Evolutionary conservation across 2,888 invertebrate genomes (phyloP), one percentile per base, ranked within the genome.

Genomic region (Glyphotaelius pellucidus): DNA sequence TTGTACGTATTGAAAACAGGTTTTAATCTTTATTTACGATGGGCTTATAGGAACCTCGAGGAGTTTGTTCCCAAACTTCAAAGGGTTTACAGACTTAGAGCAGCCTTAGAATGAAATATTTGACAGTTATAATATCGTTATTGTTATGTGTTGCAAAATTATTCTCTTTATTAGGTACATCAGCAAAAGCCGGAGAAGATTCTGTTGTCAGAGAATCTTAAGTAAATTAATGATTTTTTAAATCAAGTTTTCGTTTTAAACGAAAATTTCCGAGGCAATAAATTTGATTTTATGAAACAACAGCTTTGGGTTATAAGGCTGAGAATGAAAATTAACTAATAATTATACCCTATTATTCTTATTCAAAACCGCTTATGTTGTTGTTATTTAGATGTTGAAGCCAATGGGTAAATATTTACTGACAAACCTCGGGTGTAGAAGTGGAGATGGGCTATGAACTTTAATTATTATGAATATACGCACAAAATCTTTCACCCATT

Each of bases 21-120:
- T 84, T 67, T 42, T 90, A 90, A 90, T 90, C 90, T 84, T 90
- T 90, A 90, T 90, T 90, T 90, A 90, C 83, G 90, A 90, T 35
- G 67, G 84, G 90, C 84, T 90, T 90, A 84, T 67, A 52, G 31
- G 52, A 52, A 83, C 67, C 84, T 90, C 84, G 67, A 90, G 90
- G 84, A 84, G 84, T 90, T 90, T 90, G 83, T 84, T 90, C 84
- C 90, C n/a, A 90, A 90, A 83, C 38, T 83, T 47, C 42, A 84
- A 90, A 84, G 90, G 90, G 83, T 90, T 90, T 81, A 90, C 11
- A 25, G 42, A 47, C 90, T 90, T 90, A 84, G 79, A 52, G 42
- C 67, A 84, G 85, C 84, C 90, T 90, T 90, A 90, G 67, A 67
- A 52, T 90, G 83, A 84, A 90, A 90, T 90, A 90, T 90, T 90